Evolutionary conservation across 1,140 invertebrate species (phyloP).

Genomic region (Drosophila pachea): DNA sequence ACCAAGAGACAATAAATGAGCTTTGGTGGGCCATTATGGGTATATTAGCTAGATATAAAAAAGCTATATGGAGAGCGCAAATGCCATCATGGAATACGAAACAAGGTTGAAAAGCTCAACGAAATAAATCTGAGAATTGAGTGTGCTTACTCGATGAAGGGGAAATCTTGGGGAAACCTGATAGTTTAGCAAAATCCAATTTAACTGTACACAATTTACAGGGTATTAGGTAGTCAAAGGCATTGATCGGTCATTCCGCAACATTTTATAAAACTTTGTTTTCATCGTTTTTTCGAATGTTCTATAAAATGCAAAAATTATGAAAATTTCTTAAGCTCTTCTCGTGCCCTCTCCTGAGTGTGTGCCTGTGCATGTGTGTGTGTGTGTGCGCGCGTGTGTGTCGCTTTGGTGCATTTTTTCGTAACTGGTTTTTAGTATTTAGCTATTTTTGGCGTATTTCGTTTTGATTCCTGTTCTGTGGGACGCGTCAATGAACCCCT

Average conservation of each 20-base stretch:
- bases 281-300: conserved; percentile 31
- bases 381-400: background rate
- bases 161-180: too few species aligned
- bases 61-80: background rate
- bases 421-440: conserved; percentile 70
- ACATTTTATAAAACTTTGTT: conserved; percentile 18
- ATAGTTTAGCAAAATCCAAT: background rate
- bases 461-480: conserved; percentile 72
- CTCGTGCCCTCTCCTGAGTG: conserved; percentile 9
- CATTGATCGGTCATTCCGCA: background rate
- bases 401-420: conserved; percentile 46
- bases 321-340: conserved; percentile 57
- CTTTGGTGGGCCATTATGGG: background rate
- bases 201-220: background rate
- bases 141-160: too few species aligned
- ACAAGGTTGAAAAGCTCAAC: too few species aligned
- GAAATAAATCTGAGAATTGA: too few species aligned
- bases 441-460: conserved; percentile 75
- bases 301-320: conserved; percentile 75
- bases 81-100: too few species aligned
- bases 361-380: conserved; percentile 4
- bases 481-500: conserved; percentile 67
- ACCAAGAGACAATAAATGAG: conserved; percentile 26
- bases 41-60: conserved; percentile 18
- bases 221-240: conserved; percentile 23